phyloP scores from a whole-genome alignment of 2,888 invertebrate genomes.

The Notocelia uddmanniana region DNA sequence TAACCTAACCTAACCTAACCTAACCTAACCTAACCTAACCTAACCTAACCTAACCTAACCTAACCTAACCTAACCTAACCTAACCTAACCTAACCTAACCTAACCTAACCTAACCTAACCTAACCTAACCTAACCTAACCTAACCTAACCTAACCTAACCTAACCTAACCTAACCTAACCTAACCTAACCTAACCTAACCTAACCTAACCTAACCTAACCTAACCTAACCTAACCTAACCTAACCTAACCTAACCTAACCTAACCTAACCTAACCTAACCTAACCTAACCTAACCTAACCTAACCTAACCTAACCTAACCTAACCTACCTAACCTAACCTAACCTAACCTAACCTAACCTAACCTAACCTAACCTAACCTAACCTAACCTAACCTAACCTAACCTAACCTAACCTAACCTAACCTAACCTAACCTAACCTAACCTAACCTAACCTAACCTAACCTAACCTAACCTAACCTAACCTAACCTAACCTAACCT shows the following conservation, averaged over 20 bases:
- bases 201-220: constrained; percentile 38
- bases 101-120: constrained; percentile 22
- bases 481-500: constrained; percentile 35
- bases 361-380: constrained; percentile 41
- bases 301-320: constrained; percentile 35
- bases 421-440: constrained; percentile 50
- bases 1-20: too few relatives aligned
- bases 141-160: constrained; percentile 20
- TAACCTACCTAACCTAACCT: constrained; percentile 35
- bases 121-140: constrained; percentile 22
- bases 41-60: too few relatives aligned
- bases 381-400: constrained; percentile 40
- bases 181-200: constrained; percentile 18
- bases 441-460: constrained; percentile 47
- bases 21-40: too few relatives aligned
- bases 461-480: constrained; percentile 48
- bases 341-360: constrained; percentile 29
- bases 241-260: constrained; percentile 44
- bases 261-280: constrained; percentile 45
- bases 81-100: too few relatives aligned
- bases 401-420: constrained; percentile 49
- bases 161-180: constrained; percentile 19
- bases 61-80: too few relatives aligned
- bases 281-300: constrained; percentile 42
- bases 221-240: constrained; percentile 44